phyloP scores from a whole-genome alignment of 2,113 vertebrate species.

The Strix aluco region DNA sequence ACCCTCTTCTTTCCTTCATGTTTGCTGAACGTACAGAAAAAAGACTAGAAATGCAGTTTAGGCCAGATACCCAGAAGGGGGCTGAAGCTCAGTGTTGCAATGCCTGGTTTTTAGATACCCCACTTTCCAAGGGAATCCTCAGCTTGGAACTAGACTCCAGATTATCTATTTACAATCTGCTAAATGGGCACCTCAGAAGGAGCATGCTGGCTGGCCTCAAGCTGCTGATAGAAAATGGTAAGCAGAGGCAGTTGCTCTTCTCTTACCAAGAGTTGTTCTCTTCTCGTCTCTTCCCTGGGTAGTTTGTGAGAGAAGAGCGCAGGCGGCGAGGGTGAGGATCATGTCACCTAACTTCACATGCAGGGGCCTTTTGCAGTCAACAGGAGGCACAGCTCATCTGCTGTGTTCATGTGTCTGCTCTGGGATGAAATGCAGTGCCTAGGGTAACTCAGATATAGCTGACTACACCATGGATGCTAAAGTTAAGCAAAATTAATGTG shows the following conservation, averaged over 20 bases:
- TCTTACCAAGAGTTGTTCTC: background rate
- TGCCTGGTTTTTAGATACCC: background rate
- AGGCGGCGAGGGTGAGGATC: background rate
- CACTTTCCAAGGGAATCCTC: background rate
- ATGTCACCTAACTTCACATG: background rate
- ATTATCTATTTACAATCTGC: background rate
- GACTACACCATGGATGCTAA: background rate
- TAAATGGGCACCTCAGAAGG: background rate
- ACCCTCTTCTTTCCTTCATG: background rate
- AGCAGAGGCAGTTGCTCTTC: background rate
- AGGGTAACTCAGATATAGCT: background rate
- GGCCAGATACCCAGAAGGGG: background rate
- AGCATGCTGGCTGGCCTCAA: background rate
- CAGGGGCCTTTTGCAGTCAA: background rate
- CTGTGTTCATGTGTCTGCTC: background rate
- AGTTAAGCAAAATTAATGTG: background rate
- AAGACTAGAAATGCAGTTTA: background rate
- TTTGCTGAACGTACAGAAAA: background rate
- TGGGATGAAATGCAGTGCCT: background rate
- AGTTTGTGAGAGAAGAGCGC: background rate
- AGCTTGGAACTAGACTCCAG: background rate
- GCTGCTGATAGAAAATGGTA: background rate
- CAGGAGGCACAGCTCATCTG: background rate
- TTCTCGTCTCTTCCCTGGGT: background rate
- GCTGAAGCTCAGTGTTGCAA: background rate